Evolutionary conservation across 2,888 invertebrate species (phyloP), one percentile per base, ranked within the genome.

Genomic region (Conops quadrifasciatus): DNA sequence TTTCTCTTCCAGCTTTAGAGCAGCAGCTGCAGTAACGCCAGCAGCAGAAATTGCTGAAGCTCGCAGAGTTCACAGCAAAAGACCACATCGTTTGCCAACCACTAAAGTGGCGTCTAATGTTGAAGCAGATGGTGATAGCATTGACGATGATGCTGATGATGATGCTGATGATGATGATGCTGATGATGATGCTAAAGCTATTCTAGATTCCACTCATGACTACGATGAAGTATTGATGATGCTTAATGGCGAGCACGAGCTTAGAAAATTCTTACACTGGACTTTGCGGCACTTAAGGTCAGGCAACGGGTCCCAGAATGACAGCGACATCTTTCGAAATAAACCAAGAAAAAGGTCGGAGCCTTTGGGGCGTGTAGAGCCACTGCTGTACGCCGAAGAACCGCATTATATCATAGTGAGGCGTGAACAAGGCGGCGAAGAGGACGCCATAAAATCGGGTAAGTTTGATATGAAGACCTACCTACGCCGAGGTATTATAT

Each of bases 361-460:
- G 77, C 77, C 82, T 45, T 84, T 84, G 9, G 86, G 86, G 45
- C 80, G 80, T 30, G 72, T 83, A 69, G 84, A 86, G 74, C 78
- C 80, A 9, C 83, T 83, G 16, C 70, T 85, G 43, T 78, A 82
- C 70, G 85, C 81, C 47, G 85, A 86, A 21, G 86, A 86, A 72
- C 86, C 86, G 1, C 80, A 75, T 47, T 86, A 84, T 72, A 75
- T 86, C 19, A 76, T 84, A 47, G 80, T 85, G 65, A 78, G 84
- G 16, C 76, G 83, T 16, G 81, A 85, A 72, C 76, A 77, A 19
- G 4, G 11, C 2, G 4, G 11, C 2, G 68, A 21, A 16, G 51
- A 30, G 19, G 49, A 62, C 75, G 77, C 56, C 74, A 77, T 56
- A 26, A 3, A 56, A 43, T 16, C 67, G 30, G 26, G 67, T 67